phyloP scores from a whole-genome alignment of 2,113 vertebrate genomes.

The Actenoides hombroni region DNA sequence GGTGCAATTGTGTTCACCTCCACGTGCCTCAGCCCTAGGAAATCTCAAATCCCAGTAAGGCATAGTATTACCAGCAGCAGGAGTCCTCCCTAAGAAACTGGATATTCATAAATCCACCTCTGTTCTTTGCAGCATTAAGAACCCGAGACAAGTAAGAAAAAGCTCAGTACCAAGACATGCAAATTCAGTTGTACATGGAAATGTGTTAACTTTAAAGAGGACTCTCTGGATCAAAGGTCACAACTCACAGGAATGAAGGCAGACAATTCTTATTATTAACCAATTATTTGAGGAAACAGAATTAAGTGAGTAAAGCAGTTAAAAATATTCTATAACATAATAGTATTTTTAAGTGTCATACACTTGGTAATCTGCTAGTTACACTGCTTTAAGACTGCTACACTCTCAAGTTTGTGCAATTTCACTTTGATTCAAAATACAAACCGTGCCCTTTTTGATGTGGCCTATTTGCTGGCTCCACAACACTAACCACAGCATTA shows the following conservation, averaged over 20 bases:
- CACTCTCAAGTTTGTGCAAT: background rate
- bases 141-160: background rate
- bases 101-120: background rate
- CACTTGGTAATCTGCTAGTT: background rate
- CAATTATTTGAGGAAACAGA: background rate
- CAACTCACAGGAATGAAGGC: background rate
- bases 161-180: background rate
- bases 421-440: background rate
- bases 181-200: background rate
- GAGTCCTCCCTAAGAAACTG: background rate
- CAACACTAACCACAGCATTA: background rate
- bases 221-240: background rate
- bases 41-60: background rate
- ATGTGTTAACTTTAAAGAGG: background rate
- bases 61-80: accelerated
- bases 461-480: background rate
- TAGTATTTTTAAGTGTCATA: background rate
- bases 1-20: background rate
- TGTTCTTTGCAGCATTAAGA: background rate
- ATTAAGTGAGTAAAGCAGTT: background rate
- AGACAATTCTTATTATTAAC: background rate
- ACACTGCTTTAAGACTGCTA: background rate
- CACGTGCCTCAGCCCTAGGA: background rate
- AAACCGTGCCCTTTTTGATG: background rate
- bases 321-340: background rate